These are phyloP conservation scores for Reticulitermes lucifugus DNA, from an alignment of 2,888 invertebrate species.

Conservation along the genomic window DNA sequence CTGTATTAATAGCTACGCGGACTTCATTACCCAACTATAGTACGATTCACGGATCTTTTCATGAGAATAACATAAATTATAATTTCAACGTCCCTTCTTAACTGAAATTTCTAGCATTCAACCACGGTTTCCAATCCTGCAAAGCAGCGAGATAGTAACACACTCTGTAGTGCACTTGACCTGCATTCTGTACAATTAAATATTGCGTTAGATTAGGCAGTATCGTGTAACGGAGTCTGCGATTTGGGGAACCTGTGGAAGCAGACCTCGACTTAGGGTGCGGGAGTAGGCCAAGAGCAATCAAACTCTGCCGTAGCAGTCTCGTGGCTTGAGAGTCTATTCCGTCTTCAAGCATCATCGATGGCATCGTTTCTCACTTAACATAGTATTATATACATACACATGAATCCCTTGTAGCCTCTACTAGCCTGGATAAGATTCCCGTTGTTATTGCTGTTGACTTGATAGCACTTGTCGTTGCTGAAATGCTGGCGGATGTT, in stretches of 20 bases:
- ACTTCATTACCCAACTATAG: too few species aligned
- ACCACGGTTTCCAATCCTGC: too few species aligned
- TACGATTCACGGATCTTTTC: too few species aligned
- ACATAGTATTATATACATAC: constrained; percentile 16
- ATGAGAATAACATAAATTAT: too few species aligned
- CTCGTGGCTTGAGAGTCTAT: constrained; percentile 27
- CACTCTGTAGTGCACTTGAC: not conserved
- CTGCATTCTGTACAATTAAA: not conserved
- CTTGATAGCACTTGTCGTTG: not conserved
- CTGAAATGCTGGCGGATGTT: not conserved
- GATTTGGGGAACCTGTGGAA: not conserved
- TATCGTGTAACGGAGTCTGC: not conserved
- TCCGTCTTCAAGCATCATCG: constrained; percentile 36
- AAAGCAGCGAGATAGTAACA: too few species aligned
- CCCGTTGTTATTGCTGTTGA: not conserved
- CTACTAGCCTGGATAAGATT: not conserved
- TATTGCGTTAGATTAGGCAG: not conserved
- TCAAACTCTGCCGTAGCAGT: not conserved
- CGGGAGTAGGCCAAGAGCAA: constrained; percentile 32
- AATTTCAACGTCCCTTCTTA: too few species aligned
- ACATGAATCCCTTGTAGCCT: constrained; percentile 4
- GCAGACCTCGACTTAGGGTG: not conserved
- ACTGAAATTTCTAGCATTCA: too few species aligned
- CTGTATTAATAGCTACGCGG: too few species aligned
- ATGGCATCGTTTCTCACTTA: constrained; percentile 40